phyloP scores from a whole-genome alignment of 1,140 invertebrate species.

The Anastrepha obliqua region DNA sequence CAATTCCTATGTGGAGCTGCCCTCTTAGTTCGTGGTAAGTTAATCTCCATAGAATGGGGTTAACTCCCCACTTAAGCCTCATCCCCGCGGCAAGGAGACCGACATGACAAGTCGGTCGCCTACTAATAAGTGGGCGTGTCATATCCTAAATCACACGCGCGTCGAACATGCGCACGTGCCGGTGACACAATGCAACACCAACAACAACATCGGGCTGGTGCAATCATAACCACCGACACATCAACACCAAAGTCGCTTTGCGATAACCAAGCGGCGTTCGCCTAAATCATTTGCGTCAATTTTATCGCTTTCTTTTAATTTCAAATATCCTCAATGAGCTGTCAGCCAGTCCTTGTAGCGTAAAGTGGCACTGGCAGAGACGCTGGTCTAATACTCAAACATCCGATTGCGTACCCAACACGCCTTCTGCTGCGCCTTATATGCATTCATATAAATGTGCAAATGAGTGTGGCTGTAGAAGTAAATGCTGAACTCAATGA shows the following conservation, averaged over 20 bases:
- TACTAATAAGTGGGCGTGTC: conserved; percentile 52
- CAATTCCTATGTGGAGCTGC: no score
- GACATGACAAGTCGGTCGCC: no score
- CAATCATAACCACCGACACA: not conserved
- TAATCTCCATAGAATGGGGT: no score
- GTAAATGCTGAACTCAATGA: not conserved
- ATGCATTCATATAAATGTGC: not conserved
- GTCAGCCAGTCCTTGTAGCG: conserved; percentile 19
- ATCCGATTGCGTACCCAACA: not conserved
- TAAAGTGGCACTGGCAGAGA: not conserved
- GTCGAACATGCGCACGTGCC: not conserved
- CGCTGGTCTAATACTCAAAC: not conserved
- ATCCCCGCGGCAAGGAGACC: no score
- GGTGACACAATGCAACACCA: not conserved
- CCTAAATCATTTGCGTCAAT: conserved; percentile 44
- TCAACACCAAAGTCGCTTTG: not conserved
- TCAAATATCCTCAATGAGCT: conserved; percentile 8
- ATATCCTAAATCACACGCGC: conserved; percentile 19
- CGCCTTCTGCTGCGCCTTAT: not conserved
- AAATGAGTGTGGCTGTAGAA: not conserved
- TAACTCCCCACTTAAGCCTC: no score
- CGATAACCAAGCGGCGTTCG: not conserved
- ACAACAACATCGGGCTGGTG: not conserved
- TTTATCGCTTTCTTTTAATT: conserved; percentile 41
- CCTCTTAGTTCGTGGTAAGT: no score